Evolutionary conservation across 2,888 invertebrate species (phyloP).

Genomic region (Eupithecia abbreviata): DNA sequence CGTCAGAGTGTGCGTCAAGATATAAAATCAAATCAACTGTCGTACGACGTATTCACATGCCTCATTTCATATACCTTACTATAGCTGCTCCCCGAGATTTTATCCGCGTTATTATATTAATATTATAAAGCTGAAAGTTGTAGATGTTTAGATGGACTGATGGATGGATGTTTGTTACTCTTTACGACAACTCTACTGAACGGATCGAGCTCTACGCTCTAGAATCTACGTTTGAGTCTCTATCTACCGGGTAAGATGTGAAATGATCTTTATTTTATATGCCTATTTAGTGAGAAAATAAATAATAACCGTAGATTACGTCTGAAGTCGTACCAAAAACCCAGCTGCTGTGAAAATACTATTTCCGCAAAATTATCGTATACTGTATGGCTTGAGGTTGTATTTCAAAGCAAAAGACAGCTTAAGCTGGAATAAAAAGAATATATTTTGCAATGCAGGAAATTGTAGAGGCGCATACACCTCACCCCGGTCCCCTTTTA

Average conservation of each 20-base stretch:
- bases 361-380: not conserved
- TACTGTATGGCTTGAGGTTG: not conserved
- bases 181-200: too few species aligned
- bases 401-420: conserved; percentile 8
- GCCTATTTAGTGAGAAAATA: not conserved
- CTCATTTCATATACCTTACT: not conserved
- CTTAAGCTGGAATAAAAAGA: not conserved
- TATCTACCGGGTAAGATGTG: not conserved
- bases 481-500: conserved; percentile 52
- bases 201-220: too few species aligned
- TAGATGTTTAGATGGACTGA: too few species aligned
- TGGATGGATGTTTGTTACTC: too few species aligned
- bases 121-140: too few species aligned
- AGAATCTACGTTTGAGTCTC: too few species aligned
- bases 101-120: too few species aligned
- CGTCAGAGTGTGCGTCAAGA: too few species aligned
- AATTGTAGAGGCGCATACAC: conserved; percentile 7
- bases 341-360: not conserved
- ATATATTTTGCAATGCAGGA: conserved; percentile 9
- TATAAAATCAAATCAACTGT: not conserved
- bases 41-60: not conserved
- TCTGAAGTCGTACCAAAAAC: not conserved
- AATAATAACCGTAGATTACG: not conserved
- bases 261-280: not conserved
- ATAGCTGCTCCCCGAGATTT: not conserved